phyloP scores from a whole-genome alignment of 2,888 invertebrate genomes.

The Hirudinaria manillensis region DNA sequence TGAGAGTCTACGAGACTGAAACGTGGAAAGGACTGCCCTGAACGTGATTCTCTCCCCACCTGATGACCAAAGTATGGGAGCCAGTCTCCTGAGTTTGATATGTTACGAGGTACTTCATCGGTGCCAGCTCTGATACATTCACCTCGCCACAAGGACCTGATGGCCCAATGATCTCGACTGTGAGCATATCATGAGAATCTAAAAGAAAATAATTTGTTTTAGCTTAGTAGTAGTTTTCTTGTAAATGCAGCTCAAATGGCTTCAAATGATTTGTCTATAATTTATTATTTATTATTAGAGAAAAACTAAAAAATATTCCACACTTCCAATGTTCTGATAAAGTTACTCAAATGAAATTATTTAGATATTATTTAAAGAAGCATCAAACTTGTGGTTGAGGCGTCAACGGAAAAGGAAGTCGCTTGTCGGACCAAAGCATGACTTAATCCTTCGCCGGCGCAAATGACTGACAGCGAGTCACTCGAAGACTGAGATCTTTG shows the following conservation, averaged over 20 bases:
- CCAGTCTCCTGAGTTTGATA: slow-evolving; percentile 85
- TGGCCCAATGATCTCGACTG: slow-evolving; percentile 87
- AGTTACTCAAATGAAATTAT: background rate
- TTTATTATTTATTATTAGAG: no score
- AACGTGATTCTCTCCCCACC: slow-evolving; percentile 90
- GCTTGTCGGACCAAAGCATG: slow-evolving; percentile 61
- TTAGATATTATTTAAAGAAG: background rate
- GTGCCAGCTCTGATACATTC: slow-evolving; percentile 68
- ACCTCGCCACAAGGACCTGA: slow-evolving; percentile 94
- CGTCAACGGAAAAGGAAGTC: slow-evolving; percentile 82
- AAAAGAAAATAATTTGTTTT: background rate
- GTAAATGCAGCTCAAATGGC: no score
- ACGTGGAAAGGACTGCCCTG: slow-evolving; percentile 79
- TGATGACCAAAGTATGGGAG: slow-evolving; percentile 57
- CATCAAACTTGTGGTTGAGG: slow-evolving; percentile 75
- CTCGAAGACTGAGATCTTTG: background rate
- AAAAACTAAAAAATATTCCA: no score
- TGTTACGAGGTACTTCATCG: slow-evolving; percentile 57
- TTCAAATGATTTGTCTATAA: no score
- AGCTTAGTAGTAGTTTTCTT: background rate
- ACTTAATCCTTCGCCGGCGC: background rate
- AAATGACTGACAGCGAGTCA: background rate
- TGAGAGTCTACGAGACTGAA: slow-evolving; percentile 1
- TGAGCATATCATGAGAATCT: slow-evolving; percentile 82
- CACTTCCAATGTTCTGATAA: no score